Conservation (phyloP, 2,888 invertebrate species). For the Eupithecia exiguata region DNA sequence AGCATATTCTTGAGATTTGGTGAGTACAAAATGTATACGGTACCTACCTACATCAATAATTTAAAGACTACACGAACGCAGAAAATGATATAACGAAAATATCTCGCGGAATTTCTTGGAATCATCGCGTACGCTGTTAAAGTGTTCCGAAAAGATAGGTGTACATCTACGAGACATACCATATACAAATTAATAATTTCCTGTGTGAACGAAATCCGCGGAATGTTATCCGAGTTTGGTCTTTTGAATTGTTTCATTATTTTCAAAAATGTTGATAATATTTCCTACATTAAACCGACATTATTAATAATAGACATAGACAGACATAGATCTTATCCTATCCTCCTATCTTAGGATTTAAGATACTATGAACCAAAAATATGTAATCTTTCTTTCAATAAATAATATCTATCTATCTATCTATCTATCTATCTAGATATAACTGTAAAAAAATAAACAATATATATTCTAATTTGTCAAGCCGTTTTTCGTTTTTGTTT, state of each 20-base stretch:
- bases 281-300: background rate
- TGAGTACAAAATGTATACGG: slow-evolving; percentile 43
- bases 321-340: no score
- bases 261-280: background rate
- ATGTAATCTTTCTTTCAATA: no score
- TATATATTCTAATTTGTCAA: no score
- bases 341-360: no score
- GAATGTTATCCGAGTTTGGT: background rate
- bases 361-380: no score
- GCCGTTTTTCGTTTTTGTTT: no score
- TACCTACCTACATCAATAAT: background rate
- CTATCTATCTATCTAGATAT: no score
- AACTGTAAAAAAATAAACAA: no score
- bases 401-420: no score
- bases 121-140: background rate
- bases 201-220: background rate
- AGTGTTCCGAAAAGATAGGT: background rate
- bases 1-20: slow-evolving; percentile 58
- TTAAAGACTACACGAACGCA: background rate
- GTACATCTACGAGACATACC: background rate
- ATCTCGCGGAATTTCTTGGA: background rate
- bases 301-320: background rate
- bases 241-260: background rate
- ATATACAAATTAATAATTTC: background rate
- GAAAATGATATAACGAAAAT: background rate